Conservation (phyloP, 2,113 vertebrate species). For the Prolemur simus region DNA sequence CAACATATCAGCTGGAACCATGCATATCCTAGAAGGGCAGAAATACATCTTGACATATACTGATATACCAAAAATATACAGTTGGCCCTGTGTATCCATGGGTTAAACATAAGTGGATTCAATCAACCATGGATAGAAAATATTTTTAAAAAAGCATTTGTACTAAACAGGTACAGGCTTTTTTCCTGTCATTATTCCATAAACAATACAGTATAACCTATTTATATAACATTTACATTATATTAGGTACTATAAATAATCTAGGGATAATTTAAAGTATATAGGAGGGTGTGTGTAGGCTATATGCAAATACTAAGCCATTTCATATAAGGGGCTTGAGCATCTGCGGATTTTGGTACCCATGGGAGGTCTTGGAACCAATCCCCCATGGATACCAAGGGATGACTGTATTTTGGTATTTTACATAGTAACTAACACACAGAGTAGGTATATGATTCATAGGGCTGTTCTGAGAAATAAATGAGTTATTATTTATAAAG, state of each 20-base stretch:
- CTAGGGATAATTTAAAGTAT: background rate
- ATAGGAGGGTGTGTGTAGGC: background rate
- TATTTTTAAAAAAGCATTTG: background rate
- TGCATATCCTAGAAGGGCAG: background rate
- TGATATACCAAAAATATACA: background rate
- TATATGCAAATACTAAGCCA: background rate
- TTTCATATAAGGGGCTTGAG: background rate
- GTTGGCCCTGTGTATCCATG: background rate
- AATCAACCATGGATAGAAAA: background rate
- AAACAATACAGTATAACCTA: background rate
- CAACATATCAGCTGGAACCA: background rate
- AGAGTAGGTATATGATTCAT: background rate
- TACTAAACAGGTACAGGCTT: background rate
- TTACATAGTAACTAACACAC: background rate
- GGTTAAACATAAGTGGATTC: background rate
- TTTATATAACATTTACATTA: background rate
- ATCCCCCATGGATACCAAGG: background rate
- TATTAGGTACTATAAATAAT: background rate
- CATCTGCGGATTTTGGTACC: background rate
- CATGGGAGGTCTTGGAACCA: background rate
- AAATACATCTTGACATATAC: background rate
- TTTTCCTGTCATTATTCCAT: background rate
- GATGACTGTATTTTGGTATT: background rate
- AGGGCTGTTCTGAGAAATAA: background rate
- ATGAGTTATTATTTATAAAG: constrained; percentile 40